These are phyloP conservation scores for Falco berigora DNA, from an alignment of 2,797 vertebrate species.

Conservation along the genomic window DNA sequence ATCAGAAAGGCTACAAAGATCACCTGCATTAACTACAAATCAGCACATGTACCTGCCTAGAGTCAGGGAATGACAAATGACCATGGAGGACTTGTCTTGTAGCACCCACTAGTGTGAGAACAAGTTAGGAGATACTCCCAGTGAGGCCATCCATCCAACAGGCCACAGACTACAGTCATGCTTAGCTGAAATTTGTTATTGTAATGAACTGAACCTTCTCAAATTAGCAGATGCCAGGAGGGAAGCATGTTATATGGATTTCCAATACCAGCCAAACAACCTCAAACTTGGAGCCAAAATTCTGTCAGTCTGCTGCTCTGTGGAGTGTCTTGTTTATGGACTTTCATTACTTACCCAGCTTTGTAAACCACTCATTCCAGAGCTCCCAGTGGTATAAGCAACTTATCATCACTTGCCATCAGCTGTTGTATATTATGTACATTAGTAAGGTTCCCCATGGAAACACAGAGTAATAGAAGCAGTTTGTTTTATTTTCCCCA, in stretches of 20 bases:
- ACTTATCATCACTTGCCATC: constrained; percentile 59
- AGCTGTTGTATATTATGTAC: constrained; percentile 19
- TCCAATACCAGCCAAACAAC: constrained; percentile 65
- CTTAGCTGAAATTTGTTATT: constrained; percentile 31
- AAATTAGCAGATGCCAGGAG: constrained; percentile 55
- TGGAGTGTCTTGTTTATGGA: constrained; percentile 57
- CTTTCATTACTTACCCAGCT: constrained; percentile 50
- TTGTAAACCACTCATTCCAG: constrained; percentile 46
- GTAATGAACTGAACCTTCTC: constrained; percentile 55
- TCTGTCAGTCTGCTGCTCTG: constrained; percentile 46
- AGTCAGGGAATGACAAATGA: background rate
- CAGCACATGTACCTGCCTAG: background rate
- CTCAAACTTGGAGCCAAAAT: constrained; percentile 52
- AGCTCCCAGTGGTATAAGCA: constrained; percentile 46
- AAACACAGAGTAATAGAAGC: constrained; percentile 2
- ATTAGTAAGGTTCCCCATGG: constrained; percentile 24
- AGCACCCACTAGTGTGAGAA: background rate
- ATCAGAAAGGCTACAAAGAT: constrained; percentile 56
- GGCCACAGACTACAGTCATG: background rate
- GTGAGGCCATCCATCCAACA: background rate
- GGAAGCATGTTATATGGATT: constrained; percentile 60
- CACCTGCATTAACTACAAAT: constrained; percentile 36
- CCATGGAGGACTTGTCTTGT: background rate
- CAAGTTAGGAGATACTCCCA: background rate
- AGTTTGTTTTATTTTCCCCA: constrained; percentile 21